Percentiles rank a stretch among this genome's conserved stretches.
These are phyloP conservation scores for Furnarius figulus DNA, from an alignment of 2,113 vertebrate species.

Conservation along the genomic window DNA sequence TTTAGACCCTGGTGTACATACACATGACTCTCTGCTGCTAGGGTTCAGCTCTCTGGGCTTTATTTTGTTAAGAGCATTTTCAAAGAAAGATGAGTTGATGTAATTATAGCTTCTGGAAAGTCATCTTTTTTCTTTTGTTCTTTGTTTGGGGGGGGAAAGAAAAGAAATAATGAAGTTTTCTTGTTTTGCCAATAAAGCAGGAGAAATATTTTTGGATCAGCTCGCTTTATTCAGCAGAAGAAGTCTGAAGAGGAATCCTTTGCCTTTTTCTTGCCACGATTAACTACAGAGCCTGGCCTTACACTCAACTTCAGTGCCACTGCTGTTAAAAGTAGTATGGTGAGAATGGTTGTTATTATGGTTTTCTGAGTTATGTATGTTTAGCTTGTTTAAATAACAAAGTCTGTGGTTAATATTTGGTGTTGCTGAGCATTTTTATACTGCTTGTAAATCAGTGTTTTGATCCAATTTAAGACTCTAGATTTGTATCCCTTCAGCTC, in stretches of 20 bases:
- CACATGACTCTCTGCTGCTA: neutral
- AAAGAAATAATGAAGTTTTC: neutral
- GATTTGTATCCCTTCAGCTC: neutral
- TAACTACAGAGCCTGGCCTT: slow-evolving; percentile 78
- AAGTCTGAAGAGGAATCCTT: slow-evolving; percentile 66
- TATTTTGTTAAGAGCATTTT: neutral
- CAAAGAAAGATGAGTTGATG: neutral
- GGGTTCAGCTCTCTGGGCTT: neutral
- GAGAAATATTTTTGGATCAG: slow-evolving; percentile 52
- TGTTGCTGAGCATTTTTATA: neutral
- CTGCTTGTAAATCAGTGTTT: neutral
- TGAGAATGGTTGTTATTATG: neutral
- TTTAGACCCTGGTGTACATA: neutral
- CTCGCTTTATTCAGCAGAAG: slow-evolving; percentile 55
- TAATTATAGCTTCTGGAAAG: neutral
- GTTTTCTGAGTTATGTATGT: neutral
- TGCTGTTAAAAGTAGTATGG: slow-evolving; percentile 88
- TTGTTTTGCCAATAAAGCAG: slow-evolving; percentile 54
- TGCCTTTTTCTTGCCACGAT: slow-evolving; percentile 78
- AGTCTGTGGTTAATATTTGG: neutral
- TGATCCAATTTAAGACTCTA: neutral
- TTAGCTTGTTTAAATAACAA: neutral
- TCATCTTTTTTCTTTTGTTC: neutral
- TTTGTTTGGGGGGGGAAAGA: neutral
- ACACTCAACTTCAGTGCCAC: slow-evolving; percentile 87